phyloP scores from a whole-genome alignment of 2,113 vertebrate genomes.

The Melanerpes aurifrons region DNA sequence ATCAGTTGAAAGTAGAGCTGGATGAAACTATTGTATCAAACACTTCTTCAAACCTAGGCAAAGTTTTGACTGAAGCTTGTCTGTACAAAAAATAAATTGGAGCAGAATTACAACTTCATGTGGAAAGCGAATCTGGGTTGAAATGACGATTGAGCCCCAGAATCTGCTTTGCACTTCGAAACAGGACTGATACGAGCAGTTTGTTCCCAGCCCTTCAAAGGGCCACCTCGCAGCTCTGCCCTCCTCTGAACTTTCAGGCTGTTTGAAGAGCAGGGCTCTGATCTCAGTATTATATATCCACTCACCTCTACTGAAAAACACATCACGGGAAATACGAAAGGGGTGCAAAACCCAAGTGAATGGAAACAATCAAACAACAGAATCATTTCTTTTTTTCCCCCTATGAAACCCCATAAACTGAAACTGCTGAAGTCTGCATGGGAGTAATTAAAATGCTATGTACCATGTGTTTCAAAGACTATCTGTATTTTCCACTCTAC shows the following conservation, averaged over 20 bases:
- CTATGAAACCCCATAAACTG: not conserved
- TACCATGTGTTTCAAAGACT: not conserved
- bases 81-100: conserved; percentile 16
- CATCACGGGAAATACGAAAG: not conserved
- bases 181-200: not conserved
- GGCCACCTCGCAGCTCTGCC: not conserved
- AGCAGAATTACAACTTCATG: not conserved
- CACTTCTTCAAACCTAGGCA: conserved; percentile 33
- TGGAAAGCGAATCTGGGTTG: not conserved
- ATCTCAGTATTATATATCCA: not conserved
- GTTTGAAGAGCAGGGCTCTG: not conserved
- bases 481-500: conserved; percentile 38
- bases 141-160: not conserved
- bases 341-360: not conserved
- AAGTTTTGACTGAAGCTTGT: conserved; percentile 44
- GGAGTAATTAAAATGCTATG: conserved; percentile 4
- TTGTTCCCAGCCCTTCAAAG: not conserved
- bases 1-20: conserved; percentile 55
- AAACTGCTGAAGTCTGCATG: conserved; percentile 48
- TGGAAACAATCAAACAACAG: conserved; percentile 20
- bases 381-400: not conserved
- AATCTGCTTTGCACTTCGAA: not conserved
- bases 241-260: not conserved
- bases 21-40: conserved; percentile 62
- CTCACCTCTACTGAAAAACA: not conserved